Percentiles rank a stretch among this genome's conserved stretches.
Evolutionary conservation across 2,797 vertebrate genomes (phyloP).

Genomic region (Gymnocypris eckloni): DNA sequence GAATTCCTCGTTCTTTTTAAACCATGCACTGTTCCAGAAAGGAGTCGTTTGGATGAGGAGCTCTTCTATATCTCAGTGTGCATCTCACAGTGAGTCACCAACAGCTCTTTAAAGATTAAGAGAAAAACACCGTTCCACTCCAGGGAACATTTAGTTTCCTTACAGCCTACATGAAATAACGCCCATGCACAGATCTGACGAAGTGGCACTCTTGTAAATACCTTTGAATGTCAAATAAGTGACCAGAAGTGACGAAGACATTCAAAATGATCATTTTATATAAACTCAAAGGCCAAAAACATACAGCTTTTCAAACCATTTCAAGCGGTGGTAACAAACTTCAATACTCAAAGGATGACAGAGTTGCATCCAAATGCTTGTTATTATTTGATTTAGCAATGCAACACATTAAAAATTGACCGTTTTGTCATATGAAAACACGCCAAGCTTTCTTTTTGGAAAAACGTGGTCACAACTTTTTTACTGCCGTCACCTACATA

Average conservation of each 20-base stretch:
- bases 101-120: slow-evolving; percentile 44
- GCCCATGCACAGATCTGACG: slow-evolving; percentile 31
- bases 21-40: slow-evolving; percentile 23
- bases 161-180: slow-evolving; percentile 38
- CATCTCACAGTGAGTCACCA: slow-evolving; percentile 51
- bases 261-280: slow-evolving; percentile 11
- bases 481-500: not conserved
- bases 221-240: slow-evolving; percentile 19
- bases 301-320: not conserved
- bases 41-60: slow-evolving; percentile 25
- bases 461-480: not conserved
- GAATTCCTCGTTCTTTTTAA: slow-evolving; percentile 27
- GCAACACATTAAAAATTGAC: not conserved
- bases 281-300: not conserved
- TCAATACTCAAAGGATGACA: not conserved
- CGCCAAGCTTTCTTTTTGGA: not conserved
- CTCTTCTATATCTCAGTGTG: slow-evolving; percentile 44
- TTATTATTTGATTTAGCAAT: not conserved
- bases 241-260: slow-evolving; percentile 18
- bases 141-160: slow-evolving; percentile 51
- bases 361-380: not conserved
- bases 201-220: slow-evolving; percentile 3
- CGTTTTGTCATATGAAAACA: not conserved
- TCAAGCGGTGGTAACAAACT: slow-evolving; percentile 10
- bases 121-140: slow-evolving; percentile 43